Percentiles rank a stretch among this genome's conserved stretches.
Conservation (phyloP, 2,888 invertebrate genomes). For the Drosophila testacea region DNA sequence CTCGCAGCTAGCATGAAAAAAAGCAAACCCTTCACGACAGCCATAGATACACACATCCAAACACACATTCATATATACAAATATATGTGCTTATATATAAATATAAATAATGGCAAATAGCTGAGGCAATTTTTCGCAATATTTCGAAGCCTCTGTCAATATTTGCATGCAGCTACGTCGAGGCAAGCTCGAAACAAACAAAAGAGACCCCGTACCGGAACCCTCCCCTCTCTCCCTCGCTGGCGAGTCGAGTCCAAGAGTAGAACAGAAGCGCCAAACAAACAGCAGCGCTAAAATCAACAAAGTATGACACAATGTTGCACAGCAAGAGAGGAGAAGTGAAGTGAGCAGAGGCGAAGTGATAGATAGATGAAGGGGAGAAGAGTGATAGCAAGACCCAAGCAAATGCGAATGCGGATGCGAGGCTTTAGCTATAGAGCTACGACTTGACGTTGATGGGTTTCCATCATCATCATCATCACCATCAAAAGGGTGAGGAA, state of each 20-base stretch:
- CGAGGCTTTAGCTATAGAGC: conserved; percentile 38
- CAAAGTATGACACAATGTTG: conserved; percentile 77
- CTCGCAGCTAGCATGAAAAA: background rate
- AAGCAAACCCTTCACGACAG: conserved; percentile 21
- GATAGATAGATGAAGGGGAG: background rate
- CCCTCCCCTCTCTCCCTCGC: background rate
- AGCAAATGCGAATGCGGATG: conserved; percentile 46
- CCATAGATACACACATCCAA: conserved; percentile 29
- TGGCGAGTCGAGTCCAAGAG: conserved; percentile 45
- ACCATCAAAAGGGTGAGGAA: conserved; percentile 5
- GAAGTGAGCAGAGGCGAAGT: background rate
- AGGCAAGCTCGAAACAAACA: conserved; percentile 59
- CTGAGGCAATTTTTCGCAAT: conserved; percentile 66
- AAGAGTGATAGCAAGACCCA: background rate
- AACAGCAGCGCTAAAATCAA: conserved; percentile 68
- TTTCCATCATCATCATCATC: conserved; percentile 56
- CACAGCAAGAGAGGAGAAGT: conserved; percentile 20
- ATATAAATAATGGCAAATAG: conserved; percentile 51
- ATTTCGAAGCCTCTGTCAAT: conserved; percentile 78
- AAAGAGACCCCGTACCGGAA: conserved; percentile 30
- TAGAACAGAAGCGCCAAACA: conserved; percentile 63
- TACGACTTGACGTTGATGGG: conserved; percentile 59
- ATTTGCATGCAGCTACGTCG: conserved; percentile 65
- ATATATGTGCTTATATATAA: conserved; percentile 14
- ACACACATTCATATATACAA: conserved; percentile 6